phyloP scores from a whole-genome alignment of 2,888 invertebrate species.

The Ophioninae sp. region DNA sequence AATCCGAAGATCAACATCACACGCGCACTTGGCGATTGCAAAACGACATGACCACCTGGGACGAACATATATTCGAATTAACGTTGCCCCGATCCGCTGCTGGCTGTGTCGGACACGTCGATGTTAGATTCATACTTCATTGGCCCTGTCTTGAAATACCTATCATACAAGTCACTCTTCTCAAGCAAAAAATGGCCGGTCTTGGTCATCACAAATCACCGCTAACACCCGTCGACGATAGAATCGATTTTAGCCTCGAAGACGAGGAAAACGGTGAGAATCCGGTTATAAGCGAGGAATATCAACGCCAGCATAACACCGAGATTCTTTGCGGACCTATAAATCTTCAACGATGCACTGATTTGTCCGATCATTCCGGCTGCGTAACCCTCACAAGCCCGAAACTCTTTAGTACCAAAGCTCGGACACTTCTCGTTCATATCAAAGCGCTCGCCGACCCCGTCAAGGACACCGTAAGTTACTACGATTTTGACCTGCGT shows the following conservation, averaged over 20 bases:
- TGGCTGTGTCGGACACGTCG: constrained; percentile 91
- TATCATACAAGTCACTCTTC: constrained; percentile 88
- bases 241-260: constrained; percentile 80
- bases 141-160: constrained; percentile 89
- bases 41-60: constrained; percentile 87
- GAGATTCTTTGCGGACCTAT: constrained; percentile 95
- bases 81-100: constrained; percentile 89
- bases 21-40: constrained; percentile 91
- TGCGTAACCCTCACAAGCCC: constrained; percentile 94
- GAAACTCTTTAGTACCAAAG: constrained; percentile 89
- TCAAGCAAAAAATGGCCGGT: constrained; percentile 87
- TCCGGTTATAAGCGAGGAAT: constrained; percentile 90
- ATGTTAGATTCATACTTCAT: constrained; percentile 92
- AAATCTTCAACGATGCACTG: constrained; percentile 90
- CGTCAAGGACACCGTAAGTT: constrained; percentile 83
- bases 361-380: constrained; percentile 92
- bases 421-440: constrained; percentile 90
- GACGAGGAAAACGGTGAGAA: constrained; percentile 83
- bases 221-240: constrained; percentile 81
- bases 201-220: constrained; percentile 84
- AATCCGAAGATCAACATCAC: constrained; percentile 86
- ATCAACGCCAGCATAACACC: constrained; percentile 92
- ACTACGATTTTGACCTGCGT: neutral
- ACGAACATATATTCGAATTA: constrained; percentile 95
- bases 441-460: constrained; percentile 88